phyloP scores from a whole-genome alignment of 2,113 vertebrate species.

The Tonatia bakeri region DNA sequence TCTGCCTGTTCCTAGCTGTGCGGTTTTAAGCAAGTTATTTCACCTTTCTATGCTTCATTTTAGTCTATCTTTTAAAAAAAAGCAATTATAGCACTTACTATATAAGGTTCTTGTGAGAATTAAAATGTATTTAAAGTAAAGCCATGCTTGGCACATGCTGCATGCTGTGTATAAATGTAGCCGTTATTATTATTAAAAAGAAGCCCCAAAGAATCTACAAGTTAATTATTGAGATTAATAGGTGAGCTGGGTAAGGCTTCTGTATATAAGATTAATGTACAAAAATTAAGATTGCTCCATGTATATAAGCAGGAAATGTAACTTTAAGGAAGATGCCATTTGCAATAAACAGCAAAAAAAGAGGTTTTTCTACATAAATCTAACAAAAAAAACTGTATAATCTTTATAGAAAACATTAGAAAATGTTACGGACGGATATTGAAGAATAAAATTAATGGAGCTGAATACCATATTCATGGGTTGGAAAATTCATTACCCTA shows the following conservation, averaged over 20 bases:
- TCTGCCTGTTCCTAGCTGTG: background rate
- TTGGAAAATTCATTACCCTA: background rate
- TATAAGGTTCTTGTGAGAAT: background rate
- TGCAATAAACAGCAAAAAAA: background rate
- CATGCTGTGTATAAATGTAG: no score
- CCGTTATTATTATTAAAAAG: background rate
- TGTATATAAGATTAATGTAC: background rate
- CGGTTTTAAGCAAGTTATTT: background rate
- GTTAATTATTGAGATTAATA: background rate
- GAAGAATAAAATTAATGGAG: background rate
- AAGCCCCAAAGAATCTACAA: background rate
- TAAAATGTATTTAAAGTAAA: background rate
- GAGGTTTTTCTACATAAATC: background rate
- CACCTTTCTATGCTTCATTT: background rate
- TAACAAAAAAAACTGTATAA: background rate
- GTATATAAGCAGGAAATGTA: background rate
- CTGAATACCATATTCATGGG: background rate
- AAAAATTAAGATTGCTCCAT: background rate
- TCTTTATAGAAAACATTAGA: background rate
- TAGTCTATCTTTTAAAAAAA: background rate
- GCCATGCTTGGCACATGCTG: no score
- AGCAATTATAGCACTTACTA: background rate
- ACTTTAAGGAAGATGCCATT: background rate
- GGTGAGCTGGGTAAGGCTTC: background rate
- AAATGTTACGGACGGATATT: background rate